A percentile compares a stretch with the other conserved stretches of the same genome.
Conservation (phyloP, 1,140 invertebrate genomes). For the Megalonaias nervosa region DNA sequence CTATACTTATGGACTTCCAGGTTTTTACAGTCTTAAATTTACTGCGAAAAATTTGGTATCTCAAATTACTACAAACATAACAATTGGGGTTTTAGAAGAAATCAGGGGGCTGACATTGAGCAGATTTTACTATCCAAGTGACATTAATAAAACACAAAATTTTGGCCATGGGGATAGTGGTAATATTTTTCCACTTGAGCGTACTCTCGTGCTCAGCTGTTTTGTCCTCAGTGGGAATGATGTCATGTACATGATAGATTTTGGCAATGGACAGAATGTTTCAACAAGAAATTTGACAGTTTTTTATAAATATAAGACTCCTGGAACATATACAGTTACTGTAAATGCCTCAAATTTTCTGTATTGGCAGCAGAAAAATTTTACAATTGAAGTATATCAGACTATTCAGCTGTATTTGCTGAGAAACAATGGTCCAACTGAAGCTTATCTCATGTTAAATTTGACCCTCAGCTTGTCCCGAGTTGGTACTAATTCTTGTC, state of each 20-base stretch:
- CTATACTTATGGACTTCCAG: conserved; percentile 24
- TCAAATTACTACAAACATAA: neutral
- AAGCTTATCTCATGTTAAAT: conserved; percentile 29
- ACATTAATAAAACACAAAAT: conserved; percentile 17
- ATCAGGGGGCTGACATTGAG: conserved; percentile 23
- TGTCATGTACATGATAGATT: conserved; percentile 38
- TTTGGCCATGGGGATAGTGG: conserved; percentile 30
- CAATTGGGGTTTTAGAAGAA: conserved; percentile 40
- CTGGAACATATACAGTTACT: conserved; percentile 25
- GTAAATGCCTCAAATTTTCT: conserved; percentile 42
- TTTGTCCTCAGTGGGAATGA: conserved; percentile 36
- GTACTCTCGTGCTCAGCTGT: conserved; percentile 28
- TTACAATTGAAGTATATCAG: conserved; percentile 29
- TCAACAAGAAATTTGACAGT: neutral
- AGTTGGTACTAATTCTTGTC: conserved; percentile 38
- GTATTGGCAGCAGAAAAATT: conserved; percentile 19
- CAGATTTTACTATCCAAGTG: conserved; percentile 33
- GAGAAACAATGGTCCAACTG: conserved; percentile 40
- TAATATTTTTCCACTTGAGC: conserved; percentile 43
- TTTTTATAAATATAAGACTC: conserved; percentile 15
- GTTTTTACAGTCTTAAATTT: conserved; percentile 28
- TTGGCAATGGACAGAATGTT: conserved; percentile 33
- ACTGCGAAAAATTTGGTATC: conserved; percentile 35
- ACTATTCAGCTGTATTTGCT: conserved; percentile 37
- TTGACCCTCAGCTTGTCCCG: conserved; percentile 32